These are phyloP conservation scores for Bradynema listronoti DNA, from an alignment of 1,140 invertebrate genomes.

Conservation along the genomic window DNA sequence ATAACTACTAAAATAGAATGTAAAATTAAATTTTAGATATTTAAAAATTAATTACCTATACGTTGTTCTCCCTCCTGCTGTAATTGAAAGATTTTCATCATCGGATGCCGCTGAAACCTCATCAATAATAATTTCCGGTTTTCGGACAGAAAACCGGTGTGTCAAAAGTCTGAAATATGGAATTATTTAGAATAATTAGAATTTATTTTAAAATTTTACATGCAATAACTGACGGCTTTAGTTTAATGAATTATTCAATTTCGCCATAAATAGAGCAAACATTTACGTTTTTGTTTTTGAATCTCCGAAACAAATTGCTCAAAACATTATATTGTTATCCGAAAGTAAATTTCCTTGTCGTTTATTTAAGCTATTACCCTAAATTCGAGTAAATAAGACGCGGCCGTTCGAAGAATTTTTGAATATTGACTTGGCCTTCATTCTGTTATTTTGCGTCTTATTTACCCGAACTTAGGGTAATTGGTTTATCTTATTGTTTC, in stretches of 20 bases:
- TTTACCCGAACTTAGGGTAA: too few relatives aligned
- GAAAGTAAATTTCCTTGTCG: too few relatives aligned
- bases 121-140: constrained; percentile 56
- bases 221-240: too few relatives aligned
- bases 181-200: neutral
- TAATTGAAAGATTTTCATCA: constrained; percentile 47
- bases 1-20: neutral
- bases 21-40: neutral
- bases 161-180: constrained; percentile 20
- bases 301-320: too few relatives aligned
- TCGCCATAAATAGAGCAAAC: neutral
- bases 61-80: constrained; percentile 52
- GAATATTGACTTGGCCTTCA: too few relatives aligned
- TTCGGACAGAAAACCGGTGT: constrained; percentile 41
- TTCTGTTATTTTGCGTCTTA: too few relatives aligned
- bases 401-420: too few relatives aligned
- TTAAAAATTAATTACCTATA: constrained; percentile 31
- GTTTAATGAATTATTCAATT: too few relatives aligned
- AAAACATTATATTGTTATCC: too few relatives aligned
- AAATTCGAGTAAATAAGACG: too few relatives aligned
- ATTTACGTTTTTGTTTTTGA: neutral
- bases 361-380: too few relatives aligned
- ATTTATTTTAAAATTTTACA: neutral
- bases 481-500: too few relatives aligned
- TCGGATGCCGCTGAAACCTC: constrained; percentile 41